phyloP scores from a whole-genome alignment of 2,888 invertebrate species.

The Zonitis immaculata region DNA sequence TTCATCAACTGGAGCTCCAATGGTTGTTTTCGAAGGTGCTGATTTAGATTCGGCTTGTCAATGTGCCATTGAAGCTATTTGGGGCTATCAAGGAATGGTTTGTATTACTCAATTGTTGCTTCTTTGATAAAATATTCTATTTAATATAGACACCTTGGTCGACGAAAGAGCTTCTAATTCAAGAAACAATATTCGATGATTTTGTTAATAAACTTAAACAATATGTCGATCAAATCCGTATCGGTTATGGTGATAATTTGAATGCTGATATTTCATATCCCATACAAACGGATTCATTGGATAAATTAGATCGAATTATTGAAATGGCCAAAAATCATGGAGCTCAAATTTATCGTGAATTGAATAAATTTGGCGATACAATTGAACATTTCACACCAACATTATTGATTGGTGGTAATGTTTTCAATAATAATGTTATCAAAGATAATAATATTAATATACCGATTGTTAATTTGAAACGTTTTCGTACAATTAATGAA shows the following conservation, averaged over 20 bases:
- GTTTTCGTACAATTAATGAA: slow-evolving; percentile 55
- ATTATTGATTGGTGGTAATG: slow-evolving; percentile 36
- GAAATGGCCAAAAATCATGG: slow-evolving; percentile 33
- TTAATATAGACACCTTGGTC: slow-evolving; percentile 54
- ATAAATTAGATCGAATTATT: slow-evolving; percentile 29
- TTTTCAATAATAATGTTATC: slow-evolving; percentile 34
- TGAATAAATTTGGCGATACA: too few relatives aligned
- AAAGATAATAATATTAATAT: slow-evolving; percentile 33
- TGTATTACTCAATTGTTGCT: too few relatives aligned
- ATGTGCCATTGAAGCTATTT: slow-evolving; percentile 50
- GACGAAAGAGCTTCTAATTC: slow-evolving; percentile 46
- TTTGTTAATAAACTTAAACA: slow-evolving; percentile 49
- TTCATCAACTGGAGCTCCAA: slow-evolving; percentile 39
- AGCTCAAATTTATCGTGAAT: slow-evolving; percentile 35
- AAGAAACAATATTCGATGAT: slow-evolving; percentile 51
- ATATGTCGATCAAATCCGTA: slow-evolving; percentile 29
- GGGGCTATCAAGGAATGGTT: slow-evolving; percentile 54
- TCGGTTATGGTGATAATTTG: slow-evolving; percentile 48
- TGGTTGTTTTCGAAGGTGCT: slow-evolving; percentile 53
- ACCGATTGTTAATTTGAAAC: slow-evolving; percentile 48
- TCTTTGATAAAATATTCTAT: too few relatives aligned
- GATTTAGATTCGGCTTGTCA: slow-evolving; percentile 56
- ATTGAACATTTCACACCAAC: slow-evolving; percentile 37
- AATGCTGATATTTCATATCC: slow-evolving; percentile 49
- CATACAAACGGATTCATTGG: slow-evolving; percentile 26